Conservation (phyloP, 2,888 invertebrate genomes). For the Ochlodes sylvanus region DNA sequence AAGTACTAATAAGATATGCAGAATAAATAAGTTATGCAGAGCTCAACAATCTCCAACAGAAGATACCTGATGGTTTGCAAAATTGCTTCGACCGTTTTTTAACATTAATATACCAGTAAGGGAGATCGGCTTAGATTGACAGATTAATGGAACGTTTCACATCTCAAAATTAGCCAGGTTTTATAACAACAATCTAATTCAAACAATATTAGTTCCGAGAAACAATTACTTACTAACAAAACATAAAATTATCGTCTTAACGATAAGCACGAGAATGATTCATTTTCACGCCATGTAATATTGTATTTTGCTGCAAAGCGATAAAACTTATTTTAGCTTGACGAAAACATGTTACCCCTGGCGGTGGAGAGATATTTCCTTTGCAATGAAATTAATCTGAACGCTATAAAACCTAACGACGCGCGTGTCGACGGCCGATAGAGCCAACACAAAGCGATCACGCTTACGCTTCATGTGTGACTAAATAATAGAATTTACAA, state of each 20-base stretch:
- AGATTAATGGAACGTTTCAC: no score
- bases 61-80: no score
- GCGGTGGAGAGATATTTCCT: conserved; percentile 22
- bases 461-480: conserved; percentile 11
- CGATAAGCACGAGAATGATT: conserved; percentile 9
- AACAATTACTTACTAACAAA: background rate
- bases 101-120: no score
- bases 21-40: no score
- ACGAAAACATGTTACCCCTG: background rate
- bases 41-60: no score
- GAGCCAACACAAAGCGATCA: conserved; percentile 25
- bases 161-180: no score
- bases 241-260: conserved; percentile 23
- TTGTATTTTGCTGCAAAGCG: background rate
- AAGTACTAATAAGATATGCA: no score
- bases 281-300: background rate
- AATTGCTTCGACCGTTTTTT: no score
- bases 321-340: conserved; percentile 18
- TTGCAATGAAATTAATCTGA: conserved; percentile 37
- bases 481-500: conserved; percentile 11
- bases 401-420: conserved; percentile 31
- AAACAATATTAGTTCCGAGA: no score
- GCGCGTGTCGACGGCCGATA: conserved; percentile 31
- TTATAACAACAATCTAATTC: no score
- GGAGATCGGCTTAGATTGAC: no score